A percentile compares a stretch with the other conserved stretches of the same genome.
phyloP scores from a whole-genome alignment of 1,140 invertebrate genomes.

The Drosophila murphyi region DNA sequence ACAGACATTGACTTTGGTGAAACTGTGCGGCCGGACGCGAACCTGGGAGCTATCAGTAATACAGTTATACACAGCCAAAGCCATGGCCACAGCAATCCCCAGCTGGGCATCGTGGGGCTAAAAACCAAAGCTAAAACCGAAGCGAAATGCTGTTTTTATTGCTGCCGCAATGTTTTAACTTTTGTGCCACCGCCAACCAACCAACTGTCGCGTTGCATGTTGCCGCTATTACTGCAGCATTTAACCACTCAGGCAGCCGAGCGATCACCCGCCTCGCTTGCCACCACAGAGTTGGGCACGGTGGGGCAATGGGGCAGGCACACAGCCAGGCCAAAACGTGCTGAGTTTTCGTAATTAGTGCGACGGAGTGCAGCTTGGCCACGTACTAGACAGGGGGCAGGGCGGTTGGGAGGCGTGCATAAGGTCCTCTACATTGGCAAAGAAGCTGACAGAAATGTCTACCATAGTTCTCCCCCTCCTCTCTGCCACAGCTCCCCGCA shows the following conservation, averaged over 20 bases:
- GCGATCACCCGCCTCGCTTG: conserved; percentile 18
- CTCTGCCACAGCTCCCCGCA: not conserved
- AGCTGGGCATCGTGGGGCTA: conserved; percentile 2
- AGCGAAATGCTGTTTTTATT: conserved; percentile 77
- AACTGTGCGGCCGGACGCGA: conserved; percentile 49
- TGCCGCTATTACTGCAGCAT: conserved; percentile 80
- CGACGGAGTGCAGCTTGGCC: conserved; percentile 71
- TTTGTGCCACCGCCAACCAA: conserved; percentile 46
- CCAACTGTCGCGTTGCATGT: conserved; percentile 78
- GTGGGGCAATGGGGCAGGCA: conserved; percentile 26
- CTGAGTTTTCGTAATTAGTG: conserved; percentile 82
- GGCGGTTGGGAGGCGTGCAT: not conserved
- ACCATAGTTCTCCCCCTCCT: not conserved
- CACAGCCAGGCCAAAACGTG: conserved; percentile 73
- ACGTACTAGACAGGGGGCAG: conserved; percentile 42
- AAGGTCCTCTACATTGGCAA: conserved; percentile 20
- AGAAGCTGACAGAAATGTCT: conserved; percentile 28
- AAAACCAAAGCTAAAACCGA: conserved; percentile 51
- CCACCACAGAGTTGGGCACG: conserved; percentile 27
- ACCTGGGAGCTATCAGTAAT: conserved; percentile 65
- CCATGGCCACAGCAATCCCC: conserved; percentile 33
- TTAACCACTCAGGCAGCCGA: conserved; percentile 73
- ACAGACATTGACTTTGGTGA: conserved; percentile 76
- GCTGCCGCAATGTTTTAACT: conserved; percentile 80
- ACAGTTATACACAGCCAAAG: conserved; percentile 47